Evolutionary conservation across 2,888 invertebrate genomes (phyloP).

Genomic region (Nezara viridula): DNA sequence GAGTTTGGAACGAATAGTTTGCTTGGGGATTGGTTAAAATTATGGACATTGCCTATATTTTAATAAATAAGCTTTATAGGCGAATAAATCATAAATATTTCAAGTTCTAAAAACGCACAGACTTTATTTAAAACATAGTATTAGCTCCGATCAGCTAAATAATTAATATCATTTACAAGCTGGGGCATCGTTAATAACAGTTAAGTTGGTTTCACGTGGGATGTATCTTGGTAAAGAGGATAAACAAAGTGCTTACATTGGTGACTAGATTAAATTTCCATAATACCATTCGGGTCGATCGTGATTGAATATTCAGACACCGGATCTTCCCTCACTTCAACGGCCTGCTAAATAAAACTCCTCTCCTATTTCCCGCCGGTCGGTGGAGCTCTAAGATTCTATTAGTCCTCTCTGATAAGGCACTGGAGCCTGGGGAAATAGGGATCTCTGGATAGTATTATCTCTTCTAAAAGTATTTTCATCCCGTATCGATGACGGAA

Average conservation of each 20-base stretch:
- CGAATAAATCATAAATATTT: too few species aligned
- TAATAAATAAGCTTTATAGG: too few species aligned
- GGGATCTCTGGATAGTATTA: background rate
- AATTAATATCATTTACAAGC: background rate
- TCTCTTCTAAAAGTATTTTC: background rate
- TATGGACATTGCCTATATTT: too few species aligned
- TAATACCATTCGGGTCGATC: constrained; percentile 30
- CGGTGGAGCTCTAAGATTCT: background rate
- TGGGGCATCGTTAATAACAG: background rate
- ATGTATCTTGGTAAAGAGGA: background rate
- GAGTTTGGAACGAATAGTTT: too few species aligned
- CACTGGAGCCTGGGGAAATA: background rate
- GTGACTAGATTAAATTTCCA: constrained; percentile 13
- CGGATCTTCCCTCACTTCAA: background rate
- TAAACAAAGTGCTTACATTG: constrained; percentile 28
- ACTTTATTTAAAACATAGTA: background rate
- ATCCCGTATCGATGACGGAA: background rate
- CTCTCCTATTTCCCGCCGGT: background rate
- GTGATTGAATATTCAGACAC: constrained; percentile 41
- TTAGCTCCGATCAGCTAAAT: background rate
- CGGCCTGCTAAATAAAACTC: constrained; percentile 5
- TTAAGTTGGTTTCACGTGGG: background rate
- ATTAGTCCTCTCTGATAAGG: background rate
- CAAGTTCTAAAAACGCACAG: too few species aligned
- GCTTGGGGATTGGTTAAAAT: too few species aligned